phyloP scores from a whole-genome alignment of 2,797 vertebrate genomes.

The Remorina albescens region DNA sequence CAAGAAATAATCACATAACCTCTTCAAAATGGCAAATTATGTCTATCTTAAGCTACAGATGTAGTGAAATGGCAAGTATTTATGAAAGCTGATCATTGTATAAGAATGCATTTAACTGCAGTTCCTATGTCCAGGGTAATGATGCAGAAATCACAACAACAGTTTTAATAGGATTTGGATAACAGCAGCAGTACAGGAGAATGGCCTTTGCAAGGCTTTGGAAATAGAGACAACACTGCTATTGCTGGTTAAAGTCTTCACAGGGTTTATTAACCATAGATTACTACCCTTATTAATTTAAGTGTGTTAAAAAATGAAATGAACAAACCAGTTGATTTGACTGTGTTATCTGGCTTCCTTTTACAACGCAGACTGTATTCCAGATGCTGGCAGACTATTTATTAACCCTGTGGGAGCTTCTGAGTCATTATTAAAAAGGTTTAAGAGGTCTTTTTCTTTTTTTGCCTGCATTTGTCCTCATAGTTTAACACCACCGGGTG shows the following conservation, averaged over 20 bases:
- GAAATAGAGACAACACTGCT: no score
- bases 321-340: conserved; percentile 11
- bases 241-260: background rate
- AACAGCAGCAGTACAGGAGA: no score
- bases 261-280: background rate
- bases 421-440: conserved; percentile 62
- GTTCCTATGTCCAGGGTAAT: background rate
- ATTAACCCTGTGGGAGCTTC: conserved; percentile 63
- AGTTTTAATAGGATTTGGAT: no score
- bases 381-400: conserved; percentile 47
- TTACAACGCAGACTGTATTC: conserved; percentile 38
- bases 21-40: no score
- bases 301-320: conserved; percentile 19
- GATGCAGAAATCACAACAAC: background rate
- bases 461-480: no score
- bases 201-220: no score
- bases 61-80: no score
- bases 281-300: background rate
- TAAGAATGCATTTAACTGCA: no score
- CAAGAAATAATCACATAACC: no score
- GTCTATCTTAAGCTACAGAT: no score
- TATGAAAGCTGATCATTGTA: background rate
- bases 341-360: conserved; percentile 44
- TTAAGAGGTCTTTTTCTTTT: conserved; percentile 68
- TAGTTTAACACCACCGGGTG: no score